Conservation (phyloP, 2,113 vertebrate genomes). For the Poeciliopsis occidentalis region DNA sequence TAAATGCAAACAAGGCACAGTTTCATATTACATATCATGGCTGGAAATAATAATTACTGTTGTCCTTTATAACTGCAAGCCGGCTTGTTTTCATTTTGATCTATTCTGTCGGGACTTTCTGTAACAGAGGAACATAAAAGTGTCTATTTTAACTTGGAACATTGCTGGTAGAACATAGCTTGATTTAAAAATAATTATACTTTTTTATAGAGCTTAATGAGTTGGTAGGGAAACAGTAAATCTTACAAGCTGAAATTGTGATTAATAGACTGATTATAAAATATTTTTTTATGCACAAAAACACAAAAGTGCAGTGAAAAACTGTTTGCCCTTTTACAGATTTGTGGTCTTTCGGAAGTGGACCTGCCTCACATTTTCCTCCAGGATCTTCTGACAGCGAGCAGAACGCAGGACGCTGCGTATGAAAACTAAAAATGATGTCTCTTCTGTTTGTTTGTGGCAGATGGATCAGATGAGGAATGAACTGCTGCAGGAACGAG, state of each 20-base stretch:
- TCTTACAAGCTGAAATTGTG: too few relatives aligned
- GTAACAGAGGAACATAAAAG: background rate
- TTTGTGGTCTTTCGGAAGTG: too few relatives aligned
- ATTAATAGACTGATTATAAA: too few relatives aligned
- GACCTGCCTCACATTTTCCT: too few relatives aligned
- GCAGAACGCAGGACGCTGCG: background rate
- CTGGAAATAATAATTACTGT: background rate
- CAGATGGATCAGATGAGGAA: constrained; percentile 92
- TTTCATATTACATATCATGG: background rate
- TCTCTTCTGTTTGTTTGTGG: constrained; percentile 24
- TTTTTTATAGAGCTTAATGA: too few relatives aligned
- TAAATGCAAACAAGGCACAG: background rate
- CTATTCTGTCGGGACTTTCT: background rate
- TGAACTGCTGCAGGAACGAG: constrained; percentile 91
- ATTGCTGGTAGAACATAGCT: too few relatives aligned
- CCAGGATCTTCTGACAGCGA: too few relatives aligned
- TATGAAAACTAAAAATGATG: background rate
- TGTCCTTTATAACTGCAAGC: background rate
- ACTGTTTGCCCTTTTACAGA: too few relatives aligned
- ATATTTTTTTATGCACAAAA: too few relatives aligned
- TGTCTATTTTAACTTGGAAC: background rate
- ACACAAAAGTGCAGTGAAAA: too few relatives aligned
- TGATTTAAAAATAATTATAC: too few relatives aligned
- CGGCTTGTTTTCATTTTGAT: background rate
- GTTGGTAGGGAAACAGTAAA: too few relatives aligned